Evolutionary conservation across 2,888 invertebrate species (phyloP).

Genomic region (Spilosoma lubricipeda): DNA sequence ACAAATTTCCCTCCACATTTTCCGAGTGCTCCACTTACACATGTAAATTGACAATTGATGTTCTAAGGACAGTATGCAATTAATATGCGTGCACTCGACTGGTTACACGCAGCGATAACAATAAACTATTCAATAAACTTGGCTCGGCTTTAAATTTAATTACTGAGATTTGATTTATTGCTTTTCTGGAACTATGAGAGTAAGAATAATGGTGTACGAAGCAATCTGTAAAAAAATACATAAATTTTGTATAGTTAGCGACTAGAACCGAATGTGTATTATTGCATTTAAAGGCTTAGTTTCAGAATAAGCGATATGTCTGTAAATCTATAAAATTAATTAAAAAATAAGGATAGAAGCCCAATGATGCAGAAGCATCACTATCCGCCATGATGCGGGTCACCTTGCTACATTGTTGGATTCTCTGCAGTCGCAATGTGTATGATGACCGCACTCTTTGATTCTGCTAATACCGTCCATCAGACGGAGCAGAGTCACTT

Average conservation of each 20-base stretch:
- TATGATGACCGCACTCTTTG: no score
- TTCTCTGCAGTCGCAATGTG: no score
- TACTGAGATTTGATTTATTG: neutral
- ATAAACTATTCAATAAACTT: conserved; percentile 10
- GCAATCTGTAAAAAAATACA: neutral
- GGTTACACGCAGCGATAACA: conserved; percentile 3
- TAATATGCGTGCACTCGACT: neutral
- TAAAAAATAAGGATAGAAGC: no score
- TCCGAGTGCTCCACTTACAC: neutral
- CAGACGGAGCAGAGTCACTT: no score
- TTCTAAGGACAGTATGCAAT: neutral
- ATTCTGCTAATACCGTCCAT: no score
- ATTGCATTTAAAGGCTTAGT: neutral
- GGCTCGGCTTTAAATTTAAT: neutral
- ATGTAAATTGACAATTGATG: neutral
- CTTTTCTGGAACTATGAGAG: neutral
- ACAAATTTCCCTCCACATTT: neutral
- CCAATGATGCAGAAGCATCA: no score
- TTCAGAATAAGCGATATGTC: neutral
- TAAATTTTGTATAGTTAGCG: neutral
- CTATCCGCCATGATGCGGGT: no score
- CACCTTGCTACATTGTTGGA: no score
- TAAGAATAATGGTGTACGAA: neutral
- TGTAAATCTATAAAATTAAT: neutral
- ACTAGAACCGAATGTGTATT: neutral